A percentile compares a stretch with the other conserved stretches of the same genome.
Conservation (phyloP, 2,113 vertebrate genomes). For the Himantopus leucocephalus region DNA sequence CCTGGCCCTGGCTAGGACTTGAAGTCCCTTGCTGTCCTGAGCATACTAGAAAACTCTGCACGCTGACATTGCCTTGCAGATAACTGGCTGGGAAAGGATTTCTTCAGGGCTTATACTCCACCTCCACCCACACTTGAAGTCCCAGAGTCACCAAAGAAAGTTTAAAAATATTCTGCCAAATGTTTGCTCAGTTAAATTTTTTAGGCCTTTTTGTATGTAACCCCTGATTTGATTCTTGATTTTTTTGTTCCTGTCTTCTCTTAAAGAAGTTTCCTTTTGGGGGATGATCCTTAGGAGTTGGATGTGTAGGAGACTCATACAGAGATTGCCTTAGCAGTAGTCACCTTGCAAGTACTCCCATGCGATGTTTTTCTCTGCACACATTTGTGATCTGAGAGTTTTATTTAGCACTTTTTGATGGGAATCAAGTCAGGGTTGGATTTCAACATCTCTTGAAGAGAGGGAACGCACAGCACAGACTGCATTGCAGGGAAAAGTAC, state of each 20-base stretch:
- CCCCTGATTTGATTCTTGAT: not conserved
- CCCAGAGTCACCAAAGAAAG: slow-evolving; percentile 61
- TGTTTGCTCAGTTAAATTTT: slow-evolving; percentile 56
- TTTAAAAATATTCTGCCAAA: slow-evolving; percentile 64
- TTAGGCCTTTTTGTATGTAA: slow-evolving; percentile 10
- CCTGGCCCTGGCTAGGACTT: not conserved
- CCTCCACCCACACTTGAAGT: slow-evolving; percentile 52
- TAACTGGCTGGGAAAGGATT: slow-evolving; percentile 24
- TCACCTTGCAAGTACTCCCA: not conserved
- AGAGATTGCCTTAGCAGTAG: not conserved
- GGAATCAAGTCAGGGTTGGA: not conserved
- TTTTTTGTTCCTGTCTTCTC: not conserved
- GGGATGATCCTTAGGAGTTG: not conserved
- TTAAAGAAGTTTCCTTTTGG: not conserved
- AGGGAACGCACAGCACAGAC: not conserved
- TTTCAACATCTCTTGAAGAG: slow-evolving; percentile 15
- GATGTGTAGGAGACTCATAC: not conserved
- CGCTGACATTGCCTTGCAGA: not conserved
- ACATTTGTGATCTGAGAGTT: not conserved
- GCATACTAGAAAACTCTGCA: not conserved
- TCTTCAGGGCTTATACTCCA: not conserved
- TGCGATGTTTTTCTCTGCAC: not conserved
- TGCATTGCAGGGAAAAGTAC: slow-evolving; percentile 5
- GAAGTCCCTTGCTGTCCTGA: slow-evolving; percentile 9
- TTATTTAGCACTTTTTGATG: slow-evolving; percentile 1